Conservation (phyloP, 2,113 vertebrate genomes). For the Willisornis vidua region DNA sequence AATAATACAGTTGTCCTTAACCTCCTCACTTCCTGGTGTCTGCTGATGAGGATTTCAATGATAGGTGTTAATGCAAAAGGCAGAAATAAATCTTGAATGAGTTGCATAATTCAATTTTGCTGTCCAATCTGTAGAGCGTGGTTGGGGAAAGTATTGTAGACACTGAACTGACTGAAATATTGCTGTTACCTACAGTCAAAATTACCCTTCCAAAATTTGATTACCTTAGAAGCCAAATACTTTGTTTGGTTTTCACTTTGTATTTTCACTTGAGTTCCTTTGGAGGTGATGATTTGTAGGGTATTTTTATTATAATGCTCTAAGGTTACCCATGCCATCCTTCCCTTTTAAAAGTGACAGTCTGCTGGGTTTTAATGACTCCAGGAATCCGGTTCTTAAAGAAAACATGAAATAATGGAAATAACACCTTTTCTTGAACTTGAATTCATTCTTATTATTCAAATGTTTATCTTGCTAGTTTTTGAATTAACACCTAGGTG, state of each 20-base stretch:
- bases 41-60: conserved; percentile 3
- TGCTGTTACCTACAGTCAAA: neutral
- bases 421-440: neutral
- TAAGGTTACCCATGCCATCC: fast-evolving
- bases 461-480: neutral
- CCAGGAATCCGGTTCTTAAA: neutral
- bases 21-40: conserved; percentile 14
- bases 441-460: neutral
- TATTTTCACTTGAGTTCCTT: neutral
- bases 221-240: neutral
- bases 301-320: neutral
- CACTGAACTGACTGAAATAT: neutral
- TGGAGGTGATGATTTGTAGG: neutral
- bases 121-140: neutral
- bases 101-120: neutral
- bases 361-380: neutral
- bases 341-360: neutral
- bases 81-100: conserved; percentile 45
- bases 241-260: neutral
- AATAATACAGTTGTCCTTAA: conserved; percentile 35
- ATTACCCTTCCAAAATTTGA: neutral
- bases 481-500: neutral
- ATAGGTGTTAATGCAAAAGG: conserved; percentile 27
- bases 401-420: neutral
- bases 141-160: neutral